Evolutionary conservation across 2,888 invertebrate species (phyloP), one percentile per base, ranked within the genome.

Genomic region (Hyles lineata): DNA sequence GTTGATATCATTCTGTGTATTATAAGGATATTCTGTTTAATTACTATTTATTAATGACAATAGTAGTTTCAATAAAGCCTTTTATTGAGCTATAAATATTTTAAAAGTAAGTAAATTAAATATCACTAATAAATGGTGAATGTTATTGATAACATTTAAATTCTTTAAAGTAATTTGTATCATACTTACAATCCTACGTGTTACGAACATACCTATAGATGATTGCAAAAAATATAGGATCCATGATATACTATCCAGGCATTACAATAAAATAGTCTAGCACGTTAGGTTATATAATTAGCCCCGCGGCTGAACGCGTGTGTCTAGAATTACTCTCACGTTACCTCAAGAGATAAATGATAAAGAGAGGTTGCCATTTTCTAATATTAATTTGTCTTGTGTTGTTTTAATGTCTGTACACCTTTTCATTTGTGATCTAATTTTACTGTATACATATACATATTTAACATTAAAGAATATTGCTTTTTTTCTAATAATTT

Each of bases 281-380:
- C 63, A 32, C 32, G 62, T 35, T 43, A 43, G 76, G 73, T 73
- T 73, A 76, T 72, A 76, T 71, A 70, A 55, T 70, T 70, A 55
- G 52, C 21, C 63, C 63, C 63, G 11, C 35, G 63, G 63, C 63
- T 43, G 21, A 11, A 63, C 21, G 63, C 43, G 11, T 15, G 21
- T n/a, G 21, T 35, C 32, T 35, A 8, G 43, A 35, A 21, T 11
- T 63, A 63, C n/a, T 35, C 15, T 21, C 63, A 15, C 60, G 25
- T 17, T 43, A 11, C 35, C n/a, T 43, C 21, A 21, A 21, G 35
- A 63, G 35, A 63, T 63, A 63, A 63, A 21, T 35, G 35, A 63
- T 63, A 55, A 55, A n/a, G 55, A n/a, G 55, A 55, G 55, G 17
- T 55, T 55, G n/a, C n/a, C 6, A 55, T 55, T n/a, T 55, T n/a